Base-by-base conservation (phyloP, 2,113 vertebrate genomes). In the Oncorhynchus kisutch region DNA sequence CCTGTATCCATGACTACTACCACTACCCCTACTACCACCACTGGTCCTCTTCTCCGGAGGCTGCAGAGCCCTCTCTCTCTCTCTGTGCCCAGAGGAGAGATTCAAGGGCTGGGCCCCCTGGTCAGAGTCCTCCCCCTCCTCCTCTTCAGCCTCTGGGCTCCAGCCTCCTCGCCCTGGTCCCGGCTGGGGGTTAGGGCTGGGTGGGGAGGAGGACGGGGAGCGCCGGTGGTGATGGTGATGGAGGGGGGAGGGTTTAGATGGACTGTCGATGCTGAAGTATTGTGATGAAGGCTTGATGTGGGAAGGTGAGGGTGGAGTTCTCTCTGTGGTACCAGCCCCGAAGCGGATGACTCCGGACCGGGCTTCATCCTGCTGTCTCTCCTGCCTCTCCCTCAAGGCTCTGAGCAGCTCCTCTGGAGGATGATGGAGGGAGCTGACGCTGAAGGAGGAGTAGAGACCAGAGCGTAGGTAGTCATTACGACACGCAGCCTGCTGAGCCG, bases 401-500 rank as follows among this genome's bases (percentile, higher is more conserved):
- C 95, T 95, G 73, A 96, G 94, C 70, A 92, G 84, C 67, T 97
- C 95, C 0, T 54, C 51, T 54, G 95, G 92, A 71, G 95, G 90
- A 86, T 92, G 95, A 87, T 96, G 96, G 85, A 98, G 91, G 57
- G 97, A 96, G 85, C 94, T 95, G 82, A 97, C 94, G 85, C 95
- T 96, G 91, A 98, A 97, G 73, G 96, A 95, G 0, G 97, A 97
- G 87, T 97, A 98, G 13, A 98, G 93, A 71, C 96, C 96, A 0
- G 97, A 97, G 90, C 94, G 95, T 81, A 96, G 92, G 86, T 97
- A 98, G 72, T 98, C 95, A 0, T 95, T 96, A 4, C 95, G 95
- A 87, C 95, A 94, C 1, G 16, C 51, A 18, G 94, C 86, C 86
- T 87, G 90, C 86, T 87, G 90, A 3, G 89, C 91, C 80, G 51